Evolutionary conservation across 2,797 vertebrate genomes (phyloP).

Genomic region (Myripristis murdjan): DNA sequence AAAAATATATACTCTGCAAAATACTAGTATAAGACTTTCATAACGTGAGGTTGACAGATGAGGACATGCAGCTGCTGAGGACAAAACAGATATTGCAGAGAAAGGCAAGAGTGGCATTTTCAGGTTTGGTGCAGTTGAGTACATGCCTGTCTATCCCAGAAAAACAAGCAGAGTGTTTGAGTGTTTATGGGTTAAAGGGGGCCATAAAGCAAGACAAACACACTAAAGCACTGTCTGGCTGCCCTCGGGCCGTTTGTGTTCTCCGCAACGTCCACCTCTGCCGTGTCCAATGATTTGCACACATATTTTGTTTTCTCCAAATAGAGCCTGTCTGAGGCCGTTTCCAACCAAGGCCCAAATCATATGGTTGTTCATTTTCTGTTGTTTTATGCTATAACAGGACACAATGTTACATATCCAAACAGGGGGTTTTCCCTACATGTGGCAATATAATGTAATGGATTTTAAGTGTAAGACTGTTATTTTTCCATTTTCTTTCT

Average conservation of each 20-base stretch:
- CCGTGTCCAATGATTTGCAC: conserved; percentile 29
- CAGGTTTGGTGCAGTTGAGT: conserved; percentile 66
- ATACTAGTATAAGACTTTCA: conserved; percentile 2
- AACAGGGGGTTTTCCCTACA: not conserved
- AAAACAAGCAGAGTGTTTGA: conserved; percentile 72
- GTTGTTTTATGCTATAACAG: conserved; percentile 6
- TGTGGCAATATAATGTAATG: not conserved
- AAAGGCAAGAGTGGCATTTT: conserved; percentile 31
- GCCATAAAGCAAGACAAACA: conserved; percentile 79
- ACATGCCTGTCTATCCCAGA: conserved; percentile 58
- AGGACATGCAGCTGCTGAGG: conserved; percentile 8
- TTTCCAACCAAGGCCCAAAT: conserved; percentile 24
- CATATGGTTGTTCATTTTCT: conserved; percentile 9
- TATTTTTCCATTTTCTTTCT: not conserved
- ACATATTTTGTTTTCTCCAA: conserved; percentile 12
- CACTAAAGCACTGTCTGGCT: conserved; percentile 69
- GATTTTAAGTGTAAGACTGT: not conserved
- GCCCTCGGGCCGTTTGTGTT: conserved; percentile 63
- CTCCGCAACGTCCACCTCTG: conserved; percentile 39
- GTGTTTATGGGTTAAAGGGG: conserved; percentile 74
- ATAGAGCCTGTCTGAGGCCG: conserved; percentile 18
- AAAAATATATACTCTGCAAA: conserved; percentile 22
- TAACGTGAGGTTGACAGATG: conserved; percentile 36
- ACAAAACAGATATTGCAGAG: conserved; percentile 29
- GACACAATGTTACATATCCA: conserved; percentile 9